phyloP scores from a whole-genome alignment of 1,140 invertebrate species.

The Apis laboriosa region DNA sequence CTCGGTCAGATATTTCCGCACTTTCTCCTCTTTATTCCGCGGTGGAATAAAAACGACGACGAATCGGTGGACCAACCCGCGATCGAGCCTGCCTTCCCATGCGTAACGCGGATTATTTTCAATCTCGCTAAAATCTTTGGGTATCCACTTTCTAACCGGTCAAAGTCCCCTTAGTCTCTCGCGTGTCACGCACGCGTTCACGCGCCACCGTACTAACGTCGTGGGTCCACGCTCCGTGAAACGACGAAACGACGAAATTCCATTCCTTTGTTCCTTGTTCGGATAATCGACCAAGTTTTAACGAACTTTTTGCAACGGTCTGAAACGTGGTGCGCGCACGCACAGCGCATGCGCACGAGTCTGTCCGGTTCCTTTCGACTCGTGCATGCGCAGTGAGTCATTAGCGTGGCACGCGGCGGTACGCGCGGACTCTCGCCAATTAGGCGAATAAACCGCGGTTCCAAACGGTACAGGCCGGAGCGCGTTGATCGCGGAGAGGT shows the following conservation, averaged over 20 bases:
- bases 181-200: not conserved
- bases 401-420: slow-evolving; percentile 20
- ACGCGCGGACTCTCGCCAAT: slow-evolving; percentile 11
- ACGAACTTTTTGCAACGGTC: too few species aligned
- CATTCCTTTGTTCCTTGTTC: too few species aligned
- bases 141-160: slow-evolving; percentile 20
- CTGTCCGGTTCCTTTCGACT: not conserved
- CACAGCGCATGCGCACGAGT: not conserved
- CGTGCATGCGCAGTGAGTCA: slow-evolving; percentile 3
- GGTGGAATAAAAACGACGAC: slow-evolving; percentile 21
- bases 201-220: not conserved
- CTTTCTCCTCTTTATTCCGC: slow-evolving; percentile 35
- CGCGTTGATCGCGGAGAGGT: slow-evolving; percentile 40
- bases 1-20: slow-evolving; percentile 20
- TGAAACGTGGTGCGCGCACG: too few species aligned
- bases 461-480: slow-evolving; percentile 34
- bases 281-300: too few species aligned
- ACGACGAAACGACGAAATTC: not conserved
- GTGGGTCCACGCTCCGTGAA: not conserved
- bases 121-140: slow-evolving; percentile 17
- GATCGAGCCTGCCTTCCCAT: slow-evolving; percentile 4
- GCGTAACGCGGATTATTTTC: slow-evolving; percentile 27
- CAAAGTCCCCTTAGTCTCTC: not conserved
- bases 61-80: not conserved
- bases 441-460: slow-evolving; percentile 16